phyloP scores from a whole-genome alignment of 2,888 invertebrate species.

The Cryptus armator region DNA sequence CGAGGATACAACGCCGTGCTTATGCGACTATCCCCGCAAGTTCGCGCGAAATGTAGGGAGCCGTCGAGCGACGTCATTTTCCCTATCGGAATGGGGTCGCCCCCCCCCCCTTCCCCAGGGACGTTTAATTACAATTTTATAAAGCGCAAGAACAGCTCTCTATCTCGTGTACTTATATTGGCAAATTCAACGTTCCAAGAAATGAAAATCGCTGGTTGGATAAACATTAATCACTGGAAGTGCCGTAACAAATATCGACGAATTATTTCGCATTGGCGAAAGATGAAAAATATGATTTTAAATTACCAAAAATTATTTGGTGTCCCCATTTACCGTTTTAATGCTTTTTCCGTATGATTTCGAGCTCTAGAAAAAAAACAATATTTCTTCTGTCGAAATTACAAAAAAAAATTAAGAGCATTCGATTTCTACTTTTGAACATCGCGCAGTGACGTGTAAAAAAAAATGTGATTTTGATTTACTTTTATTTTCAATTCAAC shows the following conservation, averaged over 20 bases:
- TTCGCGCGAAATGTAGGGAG: slow-evolving; percentile 17
- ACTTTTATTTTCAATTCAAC: too few species aligned
- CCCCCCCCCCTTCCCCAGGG: not conserved
- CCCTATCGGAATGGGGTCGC: slow-evolving; percentile 22
- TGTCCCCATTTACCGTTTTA: too few species aligned
- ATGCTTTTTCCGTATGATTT: too few species aligned
- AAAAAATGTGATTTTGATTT: too few species aligned
- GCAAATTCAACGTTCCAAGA: not conserved
- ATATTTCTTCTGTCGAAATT: too few species aligned
- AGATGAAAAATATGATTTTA: not conserved
- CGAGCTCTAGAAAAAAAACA: too few species aligned
- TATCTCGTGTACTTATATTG: slow-evolving; percentile 7
- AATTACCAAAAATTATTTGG: too few species aligned
- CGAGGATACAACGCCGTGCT: not conserved
- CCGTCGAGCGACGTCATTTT: slow-evolving; percentile 10
- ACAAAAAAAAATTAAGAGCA: too few species aligned
- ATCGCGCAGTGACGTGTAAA: too few species aligned
- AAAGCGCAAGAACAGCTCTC: not conserved
- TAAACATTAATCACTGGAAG: slow-evolving; percentile 35
- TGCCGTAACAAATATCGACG: slow-evolving; percentile 22
- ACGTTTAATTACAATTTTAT: slow-evolving; percentile 45
- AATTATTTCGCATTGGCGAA: not conserved
- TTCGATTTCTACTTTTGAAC: too few species aligned
- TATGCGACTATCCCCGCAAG: not conserved
- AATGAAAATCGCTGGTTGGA: slow-evolving; percentile 16